Evolutionary conservation across 2,888 invertebrate genomes (phyloP).

Genomic region (Caenorhabditis sinica): DNA sequence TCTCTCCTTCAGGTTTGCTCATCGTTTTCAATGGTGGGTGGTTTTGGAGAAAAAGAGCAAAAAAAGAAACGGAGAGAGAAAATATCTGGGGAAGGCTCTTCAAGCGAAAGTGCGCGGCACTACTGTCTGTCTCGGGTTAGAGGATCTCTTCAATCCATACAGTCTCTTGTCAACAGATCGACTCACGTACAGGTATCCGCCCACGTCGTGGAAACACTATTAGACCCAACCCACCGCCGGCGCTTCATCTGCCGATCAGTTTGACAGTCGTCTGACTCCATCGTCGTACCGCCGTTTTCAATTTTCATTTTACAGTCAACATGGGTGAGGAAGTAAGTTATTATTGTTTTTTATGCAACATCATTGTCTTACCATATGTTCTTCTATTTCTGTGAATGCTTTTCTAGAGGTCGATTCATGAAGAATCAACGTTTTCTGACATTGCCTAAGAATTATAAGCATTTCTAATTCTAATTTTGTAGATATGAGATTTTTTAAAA

Average conservation of each 20-base stretch:
- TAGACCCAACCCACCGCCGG: conserved; percentile 58
- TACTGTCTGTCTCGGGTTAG: conserved; percentile 33
- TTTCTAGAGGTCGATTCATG: too few relatives aligned
- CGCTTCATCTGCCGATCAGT: conserved; percentile 65
- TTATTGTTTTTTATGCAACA: conserved; percentile 24
- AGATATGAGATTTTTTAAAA: too few relatives aligned
- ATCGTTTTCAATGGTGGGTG: conserved; percentile 62
- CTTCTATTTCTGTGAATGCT: too few relatives aligned
- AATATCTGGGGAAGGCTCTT: conserved; percentile 60
- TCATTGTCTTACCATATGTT: background rate
- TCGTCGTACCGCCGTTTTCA: conserved; percentile 65
- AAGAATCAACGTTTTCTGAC: too few relatives aligned
- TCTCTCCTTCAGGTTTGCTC: conserved; percentile 48
- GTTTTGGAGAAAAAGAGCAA: conserved; percentile 40
- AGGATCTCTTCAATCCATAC: conserved; percentile 42
- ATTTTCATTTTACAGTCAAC: conserved; percentile 62
- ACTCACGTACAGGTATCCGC: conserved; percentile 66
- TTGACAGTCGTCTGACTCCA: conserved; percentile 68
- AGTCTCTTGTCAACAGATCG: conserved; percentile 46
- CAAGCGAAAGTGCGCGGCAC: conserved; percentile 59
- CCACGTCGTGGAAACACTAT: conserved; percentile 52
- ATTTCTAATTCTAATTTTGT: too few relatives aligned
- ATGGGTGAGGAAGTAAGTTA: conserved; percentile 69
- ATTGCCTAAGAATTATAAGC: too few relatives aligned
- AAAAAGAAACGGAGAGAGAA: conserved; percentile 53